A percentile compares a stretch with the other conserved stretches of the same genome.
phyloP scores from a whole-genome alignment of 2,113 vertebrate genomes.

The Campylomormyrus numenius region DNA sequence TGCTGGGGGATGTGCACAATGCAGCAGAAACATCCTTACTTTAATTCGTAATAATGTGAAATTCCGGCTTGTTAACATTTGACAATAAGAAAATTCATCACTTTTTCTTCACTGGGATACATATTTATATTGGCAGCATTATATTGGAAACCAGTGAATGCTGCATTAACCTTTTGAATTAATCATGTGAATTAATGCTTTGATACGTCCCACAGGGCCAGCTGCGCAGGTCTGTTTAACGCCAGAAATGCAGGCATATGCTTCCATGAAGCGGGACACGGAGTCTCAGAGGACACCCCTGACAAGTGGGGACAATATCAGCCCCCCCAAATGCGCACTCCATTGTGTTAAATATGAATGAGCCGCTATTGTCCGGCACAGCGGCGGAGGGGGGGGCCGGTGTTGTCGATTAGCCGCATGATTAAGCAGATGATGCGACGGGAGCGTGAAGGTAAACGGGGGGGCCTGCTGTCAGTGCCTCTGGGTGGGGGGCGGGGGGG shows the following conservation, averaged over 20 bases:
- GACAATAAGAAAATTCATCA: conserved; percentile 62
- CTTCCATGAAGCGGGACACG: conserved; percentile 55
- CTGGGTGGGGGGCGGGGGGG: conserved; percentile 49
- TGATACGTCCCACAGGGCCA: conserved; percentile 64
- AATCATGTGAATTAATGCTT: conserved; percentile 67
- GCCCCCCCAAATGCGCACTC: conserved; percentile 74
- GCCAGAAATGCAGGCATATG: conserved; percentile 80
- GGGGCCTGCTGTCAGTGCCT: conserved; percentile 86
- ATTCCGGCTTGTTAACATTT: not conserved
- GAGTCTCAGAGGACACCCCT: conserved; percentile 59
- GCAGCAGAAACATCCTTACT: not conserved
- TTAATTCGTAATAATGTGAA: not conserved
- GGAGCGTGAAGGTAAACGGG: conserved; percentile 83
- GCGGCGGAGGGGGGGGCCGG: conserved; percentile 55
- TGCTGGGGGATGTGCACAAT: not conserved
- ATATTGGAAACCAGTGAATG: conserved; percentile 51
- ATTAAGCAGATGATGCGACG: conserved; percentile 95
- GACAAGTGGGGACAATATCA: conserved; percentile 76
- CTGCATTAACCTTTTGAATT: conserved; percentile 66
- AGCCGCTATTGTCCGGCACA: conserved; percentile 66
- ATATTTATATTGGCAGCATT: conserved; percentile 69
- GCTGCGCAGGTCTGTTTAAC: conserved; percentile 74
- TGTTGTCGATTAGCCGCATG: conserved; percentile 85
- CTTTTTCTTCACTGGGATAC: conserved; percentile 57
- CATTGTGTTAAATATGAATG: conserved; percentile 93